Evolutionary conservation across 2,888 invertebrate species (phyloP).

Genomic region (Sesia apiformis): DNA sequence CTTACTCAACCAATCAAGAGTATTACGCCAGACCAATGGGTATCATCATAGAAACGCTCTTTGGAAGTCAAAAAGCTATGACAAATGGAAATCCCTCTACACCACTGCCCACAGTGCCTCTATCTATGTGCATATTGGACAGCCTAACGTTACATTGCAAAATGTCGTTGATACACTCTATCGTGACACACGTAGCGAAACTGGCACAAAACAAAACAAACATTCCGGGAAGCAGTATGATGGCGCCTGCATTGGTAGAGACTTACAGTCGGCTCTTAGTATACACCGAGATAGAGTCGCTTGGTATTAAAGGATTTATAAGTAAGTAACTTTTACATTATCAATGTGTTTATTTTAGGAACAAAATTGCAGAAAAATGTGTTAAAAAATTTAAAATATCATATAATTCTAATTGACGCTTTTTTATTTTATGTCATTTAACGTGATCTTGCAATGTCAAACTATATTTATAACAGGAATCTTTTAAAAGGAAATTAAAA

Average conservation of each 20-base stretch:
- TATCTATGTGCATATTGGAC: conserved; percentile 94
- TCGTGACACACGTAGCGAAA: conserved; percentile 92
- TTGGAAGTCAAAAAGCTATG: conserved; percentile 78
- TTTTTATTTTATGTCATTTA: no score
- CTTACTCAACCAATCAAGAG: conserved; percentile 95
- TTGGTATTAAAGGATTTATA: conserved; percentile 97
- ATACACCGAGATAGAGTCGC: conserved; percentile 96
- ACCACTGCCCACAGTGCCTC: conserved; percentile 84
- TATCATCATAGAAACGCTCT: conserved; percentile 89
- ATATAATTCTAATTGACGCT: no score
- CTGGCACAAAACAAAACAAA: conserved; percentile 90
- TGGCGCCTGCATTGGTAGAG: conserved; percentile 94
- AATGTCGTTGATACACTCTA: conserved; percentile 88
- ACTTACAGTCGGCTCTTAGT: conserved; percentile 94
- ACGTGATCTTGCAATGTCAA: no score
- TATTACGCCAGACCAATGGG: conserved; percentile 94
- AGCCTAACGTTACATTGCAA: conserved; percentile 96
- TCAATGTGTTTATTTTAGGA: no score
- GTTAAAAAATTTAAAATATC: no score
- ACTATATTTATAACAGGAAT: no score
- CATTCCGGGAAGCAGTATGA: conserved; percentile 76
- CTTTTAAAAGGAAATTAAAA: no score
- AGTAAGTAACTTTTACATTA: conserved; percentile 70
- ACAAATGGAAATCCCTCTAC: conserved; percentile 68
- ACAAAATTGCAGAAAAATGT: no score